These are phyloP conservation scores for Stramonita haemastoma DNA, from an alignment of 2,888 invertebrate genomes.

Conservation along the genomic window DNA sequence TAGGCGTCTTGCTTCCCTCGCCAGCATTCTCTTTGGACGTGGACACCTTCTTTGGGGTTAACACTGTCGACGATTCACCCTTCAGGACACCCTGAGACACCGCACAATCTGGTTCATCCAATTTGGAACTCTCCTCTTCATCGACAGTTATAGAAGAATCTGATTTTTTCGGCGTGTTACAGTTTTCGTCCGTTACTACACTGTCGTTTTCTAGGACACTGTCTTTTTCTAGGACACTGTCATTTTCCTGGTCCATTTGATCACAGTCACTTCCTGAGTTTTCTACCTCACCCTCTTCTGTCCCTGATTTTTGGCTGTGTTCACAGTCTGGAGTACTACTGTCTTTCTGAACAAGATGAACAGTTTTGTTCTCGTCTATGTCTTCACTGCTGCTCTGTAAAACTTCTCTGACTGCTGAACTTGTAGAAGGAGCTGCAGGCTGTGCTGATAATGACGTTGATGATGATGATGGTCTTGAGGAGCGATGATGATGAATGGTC, in stretches of 20 bases:
- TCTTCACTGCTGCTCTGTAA: not conserved
- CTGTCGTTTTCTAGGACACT: not conserved
- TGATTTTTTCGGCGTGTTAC: not conserved
- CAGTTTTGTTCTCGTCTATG: not conserved
- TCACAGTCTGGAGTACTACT: not conserved
- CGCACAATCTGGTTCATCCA: constrained; percentile 13
- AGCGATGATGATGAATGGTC: not conserved
- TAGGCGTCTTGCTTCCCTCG: not conserved
- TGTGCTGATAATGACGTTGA: not conserved
- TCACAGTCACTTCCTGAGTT: not conserved
- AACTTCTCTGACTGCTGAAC: not conserved
- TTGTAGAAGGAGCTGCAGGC: not conserved
- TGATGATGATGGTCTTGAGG: not conserved
- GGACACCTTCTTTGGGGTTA: constrained; percentile 27
- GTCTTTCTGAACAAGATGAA: not conserved
- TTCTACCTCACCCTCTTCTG: not conserved
- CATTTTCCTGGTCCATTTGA: not conserved
- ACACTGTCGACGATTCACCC: not conserved
- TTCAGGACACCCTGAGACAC: not conserved
- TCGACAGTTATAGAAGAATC: not conserved
- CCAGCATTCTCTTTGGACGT: constrained; percentile 9
- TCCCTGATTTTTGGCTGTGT: not conserved
- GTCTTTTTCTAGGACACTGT: not conserved
- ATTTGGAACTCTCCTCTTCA: not conserved
- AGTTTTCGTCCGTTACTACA: constrained; percentile 32